Evolutionary conservation across 2,113 vertebrate genomes (phyloP), one percentile per base, ranked within the genome.

Genomic region (Salvator merianae): DNA sequence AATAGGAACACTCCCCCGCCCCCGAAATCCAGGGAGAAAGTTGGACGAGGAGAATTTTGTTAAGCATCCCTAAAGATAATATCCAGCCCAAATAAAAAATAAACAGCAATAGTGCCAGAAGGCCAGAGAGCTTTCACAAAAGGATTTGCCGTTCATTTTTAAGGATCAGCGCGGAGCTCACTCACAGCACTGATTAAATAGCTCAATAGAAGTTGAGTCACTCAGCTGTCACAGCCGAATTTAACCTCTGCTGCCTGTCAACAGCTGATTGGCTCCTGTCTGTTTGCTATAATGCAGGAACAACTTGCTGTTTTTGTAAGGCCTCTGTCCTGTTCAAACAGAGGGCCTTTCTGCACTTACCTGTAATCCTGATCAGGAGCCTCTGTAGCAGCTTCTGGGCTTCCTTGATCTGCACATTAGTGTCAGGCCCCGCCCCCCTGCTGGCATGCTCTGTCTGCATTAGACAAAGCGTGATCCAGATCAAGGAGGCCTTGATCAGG

Each of bases 201-300:
- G 62, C 87, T 94, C 90, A 89, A 89, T 68, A 53, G 63, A 90
- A 90, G 87, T 93, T 91, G 93, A 93, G 91, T 92, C 91, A 93
- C 84, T 93, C 91, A 80, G 91, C 92, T 88, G 91, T 90, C n/a
- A 66, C 26, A 18, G 14, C 53, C 28, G 38, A 28, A 89, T 93
- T 94, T 90, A 93, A 90, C 89, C 63, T 53, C 63, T 93, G 93
- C 94, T 87, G 87, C 90, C 94, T 94, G 93, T 94, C 93, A 94
- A 93, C 91, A 93, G 89, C 86, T 90, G 92, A 93, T 89, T 87
- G 91, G 91, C 91, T 90, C 89, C 90, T 91, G 92, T 88, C 83
- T 94, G 91, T 93, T 94, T 93, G 91, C 84, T 84, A 84, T 87
- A 86, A 66, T 82, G 84, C 87, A 88, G 81, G 77, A 87, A 72